These are phyloP conservation scores for Epinephelus moara DNA, from an alignment of 2,113 vertebrate species.

Conservation along the genomic window DNA sequence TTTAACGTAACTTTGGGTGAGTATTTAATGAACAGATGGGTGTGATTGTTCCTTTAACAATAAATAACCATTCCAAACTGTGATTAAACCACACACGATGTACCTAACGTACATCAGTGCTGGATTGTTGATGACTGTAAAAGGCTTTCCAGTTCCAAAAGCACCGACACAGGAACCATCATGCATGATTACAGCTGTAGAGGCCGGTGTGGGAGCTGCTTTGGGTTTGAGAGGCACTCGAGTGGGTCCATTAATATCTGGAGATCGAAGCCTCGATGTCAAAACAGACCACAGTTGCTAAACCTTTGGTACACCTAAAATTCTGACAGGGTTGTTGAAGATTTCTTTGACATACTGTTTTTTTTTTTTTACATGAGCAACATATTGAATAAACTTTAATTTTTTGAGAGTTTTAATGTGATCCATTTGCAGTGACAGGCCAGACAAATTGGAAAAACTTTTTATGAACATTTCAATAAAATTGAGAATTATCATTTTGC, in stretches of 20 bases:
- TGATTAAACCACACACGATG: neutral
- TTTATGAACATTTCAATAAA: neutral
- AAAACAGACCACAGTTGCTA: neutral
- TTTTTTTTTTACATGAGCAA: neutral
- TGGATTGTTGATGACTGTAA: neutral
- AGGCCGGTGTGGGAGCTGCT: constrained; percentile 6
- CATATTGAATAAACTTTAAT: neutral
- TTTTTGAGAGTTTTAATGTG: too few species aligned
- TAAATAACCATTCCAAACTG: neutral
- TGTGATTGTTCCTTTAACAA: too few species aligned
- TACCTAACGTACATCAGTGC: neutral
- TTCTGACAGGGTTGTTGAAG: neutral
- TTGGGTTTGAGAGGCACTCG: neutral
- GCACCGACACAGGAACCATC: neutral
- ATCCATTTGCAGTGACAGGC: neutral
- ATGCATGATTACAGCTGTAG: neutral
- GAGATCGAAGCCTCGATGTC: neutral
- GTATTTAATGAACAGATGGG: too few species aligned
- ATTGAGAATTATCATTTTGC: neutral
- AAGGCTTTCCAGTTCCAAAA: neutral
- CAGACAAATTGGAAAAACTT: neutral
- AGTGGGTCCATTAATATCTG: constrained; percentile 6
- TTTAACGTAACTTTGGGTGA: too few species aligned
- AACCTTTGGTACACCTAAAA: neutral
- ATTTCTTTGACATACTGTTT: neutral